Evolutionary conservation across 2,888 invertebrate species (phyloP), one percentile per base, ranked within the genome.

Genomic region (Coecobrya sp.): DNA sequence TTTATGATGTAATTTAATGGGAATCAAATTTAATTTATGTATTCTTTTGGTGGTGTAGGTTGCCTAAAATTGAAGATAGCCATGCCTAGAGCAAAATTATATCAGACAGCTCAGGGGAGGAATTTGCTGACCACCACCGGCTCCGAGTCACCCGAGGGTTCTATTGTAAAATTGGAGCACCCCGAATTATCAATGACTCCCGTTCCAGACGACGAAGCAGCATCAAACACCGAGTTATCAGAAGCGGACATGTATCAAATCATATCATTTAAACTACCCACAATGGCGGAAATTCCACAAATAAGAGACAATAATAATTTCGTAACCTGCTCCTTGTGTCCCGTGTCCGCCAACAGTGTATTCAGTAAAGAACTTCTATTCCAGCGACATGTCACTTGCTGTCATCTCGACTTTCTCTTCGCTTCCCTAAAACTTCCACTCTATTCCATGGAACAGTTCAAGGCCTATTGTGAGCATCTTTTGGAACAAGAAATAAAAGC

Each of bases 351-450:
- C 8, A 59, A 82, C 19, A 82, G 82, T 82, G 36, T 59, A 10
- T 82, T 82, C 25, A 30, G 59, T 4, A 82, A 25, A 36, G 82
- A 82, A 3, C 16, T 27, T 5, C 25, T 55, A 0, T 82, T 82
- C 30, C 55, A 30, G 1, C 82, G 82, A 0, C 82, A 82, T 22
- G n/a, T 82, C 59, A 59, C 36, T n/a, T 82, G 82, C 59, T 82
- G 82, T 10, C 82, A 82, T 30, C 19, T 59, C 3, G 82, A 82
- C 19, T 59, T 59, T 22, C 55, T 82, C 8, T 82, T 82, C 30
- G 59, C 2, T 19, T 13, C 30, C n/a, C 8, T 82, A 11, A 82
- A 59, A 22, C 30, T 36, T 19, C 55, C 59, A 0, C n/a, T 8
- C 19, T 82, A 59, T 0, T 13, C 55, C 19, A 19, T 10, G n/a